Conservation (phyloP, 1,140 invertebrate species). For the Cydia fagiglandana region DNA sequence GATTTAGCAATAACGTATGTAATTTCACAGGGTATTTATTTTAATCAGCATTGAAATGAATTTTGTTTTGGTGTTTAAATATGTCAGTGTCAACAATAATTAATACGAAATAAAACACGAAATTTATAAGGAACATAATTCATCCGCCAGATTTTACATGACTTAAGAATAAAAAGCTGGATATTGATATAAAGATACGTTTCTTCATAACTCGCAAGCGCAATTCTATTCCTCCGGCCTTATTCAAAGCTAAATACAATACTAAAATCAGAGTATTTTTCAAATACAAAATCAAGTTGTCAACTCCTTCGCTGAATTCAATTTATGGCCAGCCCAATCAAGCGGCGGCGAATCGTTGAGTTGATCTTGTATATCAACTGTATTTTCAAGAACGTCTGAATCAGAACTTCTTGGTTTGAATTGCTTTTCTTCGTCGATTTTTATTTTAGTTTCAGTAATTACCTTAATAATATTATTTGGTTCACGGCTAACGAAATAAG, state of each 20-base stretch:
- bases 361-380: neutral
- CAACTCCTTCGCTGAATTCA: neutral
- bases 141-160: too few relatives aligned
- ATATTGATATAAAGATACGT: too few relatives aligned
- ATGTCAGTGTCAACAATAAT: neutral
- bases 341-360: neutral
- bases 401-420: constrained; percentile 5
- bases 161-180: too few relatives aligned
- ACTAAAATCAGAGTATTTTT: neutral
- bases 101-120: too few relatives aligned
- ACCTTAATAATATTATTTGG: neutral
- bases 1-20: neutral
- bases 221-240: too few relatives aligned
- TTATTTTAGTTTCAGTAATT: neutral
- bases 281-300: constrained; percentile 11
- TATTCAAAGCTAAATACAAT: too few relatives aligned
- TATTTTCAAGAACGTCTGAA: constrained; percentile 11
- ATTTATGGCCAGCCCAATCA: neutral
- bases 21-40: neutral
- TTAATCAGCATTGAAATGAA: too few relatives aligned
- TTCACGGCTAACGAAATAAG: neutral
- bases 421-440: neutral
- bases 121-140: too few relatives aligned
- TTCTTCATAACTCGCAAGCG: too few relatives aligned
- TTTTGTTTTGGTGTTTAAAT: neutral